Conservation (phyloP, 2,797 vertebrate species). For the Sebastes minor region DNA sequence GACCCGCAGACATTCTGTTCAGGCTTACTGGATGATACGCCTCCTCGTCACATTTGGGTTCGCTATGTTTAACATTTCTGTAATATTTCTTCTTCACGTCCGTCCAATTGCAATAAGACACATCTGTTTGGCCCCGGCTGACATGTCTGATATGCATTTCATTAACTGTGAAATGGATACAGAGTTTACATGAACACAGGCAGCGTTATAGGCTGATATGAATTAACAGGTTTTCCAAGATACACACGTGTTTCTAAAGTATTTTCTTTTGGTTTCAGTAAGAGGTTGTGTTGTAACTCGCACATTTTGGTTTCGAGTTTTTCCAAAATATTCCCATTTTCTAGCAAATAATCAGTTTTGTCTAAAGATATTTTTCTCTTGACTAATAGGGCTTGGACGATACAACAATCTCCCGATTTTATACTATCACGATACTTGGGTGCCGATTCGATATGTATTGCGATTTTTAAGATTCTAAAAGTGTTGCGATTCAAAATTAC, state of each 20-base stretch:
- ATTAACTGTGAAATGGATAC: constrained; percentile 32
- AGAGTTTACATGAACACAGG: neutral
- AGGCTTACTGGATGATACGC: constrained; percentile 14
- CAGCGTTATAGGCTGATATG: constrained; percentile 5
- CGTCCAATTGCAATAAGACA: constrained; percentile 25
- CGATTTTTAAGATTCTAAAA: too few relatives aligned
- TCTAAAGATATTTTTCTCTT: neutral
- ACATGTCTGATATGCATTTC: constrained; percentile 35
- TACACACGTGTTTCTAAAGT: neutral
- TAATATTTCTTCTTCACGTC: constrained; percentile 17
- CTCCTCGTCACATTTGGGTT: constrained; percentile 17
- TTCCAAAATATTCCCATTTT: neutral
- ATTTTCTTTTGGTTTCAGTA: neutral
- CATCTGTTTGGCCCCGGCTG: constrained; percentile 47
- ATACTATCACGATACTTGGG: too few relatives aligned
- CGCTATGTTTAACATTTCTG: constrained; percentile 31
- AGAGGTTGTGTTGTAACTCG: neutral
- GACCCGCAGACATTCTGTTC: neutral
- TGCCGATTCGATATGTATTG: neutral
- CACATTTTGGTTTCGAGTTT: neutral
- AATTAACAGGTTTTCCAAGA: constrained; percentile 32
- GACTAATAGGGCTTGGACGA: rapidly evolving
- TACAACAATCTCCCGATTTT: rapidly evolving
- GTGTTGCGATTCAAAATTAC: rapidly evolving
- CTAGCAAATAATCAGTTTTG: neutral